phyloP scores from a whole-genome alignment of 2,797 vertebrate genomes.

The Atherinosoma microstoma region DNA sequence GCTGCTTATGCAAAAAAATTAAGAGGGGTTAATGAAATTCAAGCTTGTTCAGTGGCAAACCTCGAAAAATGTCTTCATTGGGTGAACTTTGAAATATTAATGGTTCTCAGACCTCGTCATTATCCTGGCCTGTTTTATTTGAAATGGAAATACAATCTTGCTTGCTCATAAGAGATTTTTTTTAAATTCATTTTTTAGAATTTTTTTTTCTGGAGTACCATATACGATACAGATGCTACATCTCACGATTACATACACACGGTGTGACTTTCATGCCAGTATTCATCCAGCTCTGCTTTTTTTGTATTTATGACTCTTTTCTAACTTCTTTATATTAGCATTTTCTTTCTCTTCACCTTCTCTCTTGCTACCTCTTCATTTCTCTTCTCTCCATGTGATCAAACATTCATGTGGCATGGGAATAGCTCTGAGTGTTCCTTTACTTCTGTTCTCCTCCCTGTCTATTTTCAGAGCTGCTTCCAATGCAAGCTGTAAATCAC shows the following conservation, averaged over 20 bases:
- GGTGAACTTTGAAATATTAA: slow-evolving; percentile 54
- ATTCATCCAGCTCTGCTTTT: slow-evolving; percentile 22
- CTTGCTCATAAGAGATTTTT: background rate
- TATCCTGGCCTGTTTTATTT: slow-evolving; percentile 27
- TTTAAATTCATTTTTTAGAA: background rate
- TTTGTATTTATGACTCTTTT: slow-evolving; percentile 32
- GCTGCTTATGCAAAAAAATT: slow-evolving; percentile 74
- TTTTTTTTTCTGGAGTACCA: background rate
- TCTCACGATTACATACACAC: slow-evolving; percentile 5
- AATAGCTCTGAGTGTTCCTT: slow-evolving; percentile 81
- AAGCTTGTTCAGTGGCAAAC: slow-evolving; percentile 45
- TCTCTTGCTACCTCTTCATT: slow-evolving; percentile 59
- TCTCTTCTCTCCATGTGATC: slow-evolving; percentile 76
- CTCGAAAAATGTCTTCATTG: slow-evolving; percentile 54
- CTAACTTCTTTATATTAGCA: slow-evolving; percentile 52
- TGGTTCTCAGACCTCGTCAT: slow-evolving; percentile 14
- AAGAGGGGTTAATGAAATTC: slow-evolving; percentile 33
- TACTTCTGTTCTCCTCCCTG: slow-evolving; percentile 81
- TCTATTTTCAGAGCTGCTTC: slow-evolving; percentile 84
- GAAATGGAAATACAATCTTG: slow-evolving; percentile 16
- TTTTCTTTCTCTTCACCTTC: slow-evolving; percentile 50
- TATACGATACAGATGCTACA: slow-evolving; percentile 4
- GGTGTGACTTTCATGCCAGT: slow-evolving; percentile 11
- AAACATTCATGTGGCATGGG: slow-evolving; percentile 83
- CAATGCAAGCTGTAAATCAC: slow-evolving; percentile 78